Base-by-base conservation (phyloP, 2,888 invertebrate genomes). In the Hirtodrosophila confusa region DNA sequence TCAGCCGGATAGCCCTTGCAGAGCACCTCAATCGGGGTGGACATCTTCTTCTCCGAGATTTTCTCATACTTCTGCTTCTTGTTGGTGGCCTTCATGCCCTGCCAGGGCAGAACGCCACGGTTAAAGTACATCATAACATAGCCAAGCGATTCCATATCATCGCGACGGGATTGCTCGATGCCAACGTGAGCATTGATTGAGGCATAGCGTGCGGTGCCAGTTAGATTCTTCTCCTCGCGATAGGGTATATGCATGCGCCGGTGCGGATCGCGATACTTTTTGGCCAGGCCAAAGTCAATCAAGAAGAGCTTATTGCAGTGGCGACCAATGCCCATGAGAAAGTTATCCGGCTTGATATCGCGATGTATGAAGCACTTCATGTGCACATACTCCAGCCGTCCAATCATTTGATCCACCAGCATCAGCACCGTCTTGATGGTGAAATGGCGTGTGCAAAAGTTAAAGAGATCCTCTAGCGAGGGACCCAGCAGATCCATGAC, bases 81-180 rank as follows among this genome's bases (percentile, higher is more conserved):
- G 64, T 97, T 99, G 70, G 97, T 98, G 40, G 99, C 99, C 93
- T 97, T 98, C 82, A 99, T 94, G 33, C 99, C 99, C 92, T 99
- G 99, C 99, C 99, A 99, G 1, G 99, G 98, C 88, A 99, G 93
- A 66, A 96, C 96, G 67, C 98, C 97, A 78, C 96, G 94, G 93
- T 96, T 99, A 93, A 97, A 99, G 93, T 99, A 99, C 99, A 99
- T 99, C 90, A 99, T 95, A 75, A 99, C 99, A 92, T 99, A 99
- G 80, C 99, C 99, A 77, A 99, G 94, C 9, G 99, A 99, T 92
- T 99, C 99, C 97, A 99, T 97, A 92, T 99, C 99, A 93, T 99
- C 99, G 79, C 99, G 94, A 80, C 99, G 96, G 88, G 98, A 98
- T 92, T 99, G 99, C 92, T 99, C 99, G 91, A 99, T 99, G 87